These are phyloP conservation scores for Elymnias hypermnestra DNA, from an alignment of 1,140 invertebrate species.

Conservation along the genomic window DNA sequence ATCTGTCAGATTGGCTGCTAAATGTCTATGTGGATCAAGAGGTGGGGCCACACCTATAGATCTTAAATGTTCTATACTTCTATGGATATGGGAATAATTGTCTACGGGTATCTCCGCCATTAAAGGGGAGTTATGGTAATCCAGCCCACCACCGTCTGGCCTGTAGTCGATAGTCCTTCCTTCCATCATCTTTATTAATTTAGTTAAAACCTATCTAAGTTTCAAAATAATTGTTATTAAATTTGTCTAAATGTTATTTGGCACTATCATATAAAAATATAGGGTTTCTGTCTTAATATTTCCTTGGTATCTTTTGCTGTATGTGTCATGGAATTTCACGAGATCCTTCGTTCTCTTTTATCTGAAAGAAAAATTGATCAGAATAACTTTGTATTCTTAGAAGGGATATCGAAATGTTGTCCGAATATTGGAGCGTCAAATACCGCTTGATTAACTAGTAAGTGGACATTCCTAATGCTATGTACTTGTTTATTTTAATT, in stretches of 20 bases:
- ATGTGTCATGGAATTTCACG: slow-evolving; percentile 68
- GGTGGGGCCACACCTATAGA: slow-evolving; percentile 78
- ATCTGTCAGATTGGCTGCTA: slow-evolving; percentile 70
- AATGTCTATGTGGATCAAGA: slow-evolving; percentile 70
- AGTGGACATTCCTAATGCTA: no score
- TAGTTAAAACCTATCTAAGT: slow-evolving; percentile 63
- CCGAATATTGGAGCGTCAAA: slow-evolving; percentile 10
- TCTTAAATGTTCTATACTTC: slow-evolving; percentile 81
- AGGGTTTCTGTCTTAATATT: slow-evolving; percentile 40
- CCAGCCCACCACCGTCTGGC: slow-evolving; percentile 75
- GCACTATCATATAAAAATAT: slow-evolving; percentile 72
- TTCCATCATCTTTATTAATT: slow-evolving; percentile 75
- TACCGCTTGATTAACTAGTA: no score
- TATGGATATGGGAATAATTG: slow-evolving; percentile 80
- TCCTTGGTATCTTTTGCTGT: slow-evolving; percentile 39
- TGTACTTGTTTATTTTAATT: slow-evolving; percentile 16
- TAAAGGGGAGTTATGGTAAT: slow-evolving; percentile 78
- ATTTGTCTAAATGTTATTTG: slow-evolving; percentile 53
- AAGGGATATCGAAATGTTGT: slow-evolving; percentile 45
- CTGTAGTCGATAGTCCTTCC: slow-evolving; percentile 77
- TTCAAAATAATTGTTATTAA: slow-evolving; percentile 34
- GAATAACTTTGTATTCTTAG: slow-evolving; percentile 4
- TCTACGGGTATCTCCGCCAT: slow-evolving; percentile 79
- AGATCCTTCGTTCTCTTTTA: slow-evolving; percentile 65
- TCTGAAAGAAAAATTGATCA: slow-evolving; percentile 42